These are phyloP conservation scores for Lepus timidus DNA, from an alignment of 2,113 vertebrate species.

Conservation along the genomic window DNA sequence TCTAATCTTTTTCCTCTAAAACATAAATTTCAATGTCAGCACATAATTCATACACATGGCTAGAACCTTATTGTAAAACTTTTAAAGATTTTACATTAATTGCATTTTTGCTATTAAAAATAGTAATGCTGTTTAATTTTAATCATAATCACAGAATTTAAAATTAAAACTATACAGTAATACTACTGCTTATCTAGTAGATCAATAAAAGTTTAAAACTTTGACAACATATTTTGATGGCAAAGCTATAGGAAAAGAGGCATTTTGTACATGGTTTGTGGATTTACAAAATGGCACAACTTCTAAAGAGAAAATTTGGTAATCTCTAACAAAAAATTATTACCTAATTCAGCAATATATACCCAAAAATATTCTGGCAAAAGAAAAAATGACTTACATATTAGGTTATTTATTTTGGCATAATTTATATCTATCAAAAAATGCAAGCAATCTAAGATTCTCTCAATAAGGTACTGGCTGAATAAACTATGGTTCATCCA, in stretches of 20 bases:
- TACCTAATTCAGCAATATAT: conserved; percentile 15
- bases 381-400: conserved; percentile 5
- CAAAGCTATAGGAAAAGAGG: not conserved
- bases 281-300: not conserved
- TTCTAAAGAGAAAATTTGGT: not conserved
- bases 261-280: not conserved
- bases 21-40: not conserved
- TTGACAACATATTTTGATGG: not conserved
- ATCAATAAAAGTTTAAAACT: not conserved
- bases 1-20: not conserved
- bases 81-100: conserved; percentile 8
- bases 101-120: conserved; percentile 24
- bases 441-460: not conserved
- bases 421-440: not conserved
- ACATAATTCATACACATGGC: not conserved
- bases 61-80: conserved; percentile 13
- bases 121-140: not conserved
- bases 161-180: conserved; percentile 32
- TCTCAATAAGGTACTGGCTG: not conserved
- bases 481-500: not conserved
- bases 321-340: conserved; percentile 6
- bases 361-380: not conserved
- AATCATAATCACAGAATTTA: not conserved
- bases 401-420: conserved; percentile 15
- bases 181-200: not conserved